Conservation (phyloP, 1,140 invertebrate species). For the Drosophila busckii region DNA sequence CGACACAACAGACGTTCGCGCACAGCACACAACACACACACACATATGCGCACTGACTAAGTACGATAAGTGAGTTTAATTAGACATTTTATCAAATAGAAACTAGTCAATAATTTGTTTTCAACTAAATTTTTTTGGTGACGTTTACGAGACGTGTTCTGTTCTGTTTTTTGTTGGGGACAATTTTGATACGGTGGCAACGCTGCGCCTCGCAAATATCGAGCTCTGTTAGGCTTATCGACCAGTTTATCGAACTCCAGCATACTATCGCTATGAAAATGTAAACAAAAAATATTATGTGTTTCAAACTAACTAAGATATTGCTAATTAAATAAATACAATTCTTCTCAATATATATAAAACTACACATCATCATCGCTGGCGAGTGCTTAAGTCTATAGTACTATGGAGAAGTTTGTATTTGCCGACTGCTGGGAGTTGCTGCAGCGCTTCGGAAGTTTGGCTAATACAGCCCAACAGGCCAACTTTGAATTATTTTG, state of each 20-base stretch:
- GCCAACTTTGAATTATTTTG: constrained; percentile 49
- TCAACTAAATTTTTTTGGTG: constrained; percentile 58
- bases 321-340: too few relatives aligned
- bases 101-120: constrained; percentile 45
- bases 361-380: too few relatives aligned
- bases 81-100: constrained; percentile 42
- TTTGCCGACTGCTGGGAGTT: constrained; percentile 53
- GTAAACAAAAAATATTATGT: too few relatives aligned
- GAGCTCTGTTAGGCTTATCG: too few relatives aligned
- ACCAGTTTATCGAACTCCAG: too few relatives aligned
- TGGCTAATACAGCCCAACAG: constrained; percentile 7
- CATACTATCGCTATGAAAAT: too few relatives aligned
- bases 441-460: constrained; percentile 30
- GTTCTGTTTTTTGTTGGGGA: constrained; percentile 47
- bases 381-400: too few relatives aligned
- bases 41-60: constrained; percentile 25
- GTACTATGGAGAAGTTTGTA: constrained; percentile 47
- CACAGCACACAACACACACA: constrained; percentile 14
- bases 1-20: constrained; percentile 10
- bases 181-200: too few relatives aligned
- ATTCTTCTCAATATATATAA: too few relatives aligned
- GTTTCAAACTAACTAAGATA: too few relatives aligned
- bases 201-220: too few relatives aligned
- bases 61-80: constrained; percentile 29
- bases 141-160: constrained; percentile 68